phyloP scores from a whole-genome alignment of 2,888 invertebrate genomes.

The Drosophila limbata region DNA sequence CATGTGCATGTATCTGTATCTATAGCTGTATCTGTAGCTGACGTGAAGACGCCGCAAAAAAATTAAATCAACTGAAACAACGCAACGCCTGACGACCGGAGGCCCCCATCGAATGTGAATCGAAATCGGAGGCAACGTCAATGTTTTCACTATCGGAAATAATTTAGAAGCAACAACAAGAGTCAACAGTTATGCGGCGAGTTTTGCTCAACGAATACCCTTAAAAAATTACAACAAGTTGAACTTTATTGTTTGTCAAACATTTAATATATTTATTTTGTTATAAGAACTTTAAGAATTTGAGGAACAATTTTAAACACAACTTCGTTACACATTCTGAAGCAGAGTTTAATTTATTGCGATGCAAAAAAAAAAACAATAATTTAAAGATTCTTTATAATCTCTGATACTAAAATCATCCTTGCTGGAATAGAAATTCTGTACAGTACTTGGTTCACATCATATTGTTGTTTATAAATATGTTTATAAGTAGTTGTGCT shows the following conservation, averaged over 20 bases:
- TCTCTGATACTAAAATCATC: too few relatives aligned
- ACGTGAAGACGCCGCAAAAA: constrained; percentile 63
- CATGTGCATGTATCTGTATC: constrained; percentile 3
- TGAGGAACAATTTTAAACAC: background rate
- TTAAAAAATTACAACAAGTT: background rate
- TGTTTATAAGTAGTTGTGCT: too few relatives aligned
- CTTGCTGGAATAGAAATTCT: too few relatives aligned
- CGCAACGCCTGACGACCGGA: constrained; percentile 23
- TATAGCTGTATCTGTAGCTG: constrained; percentile 30
- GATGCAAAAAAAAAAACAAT: background rate
- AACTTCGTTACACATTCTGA: background rate
- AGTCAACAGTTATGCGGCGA: constrained; percentile 4
- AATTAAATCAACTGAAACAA: constrained; percentile 66
- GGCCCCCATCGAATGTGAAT: constrained; percentile 32
- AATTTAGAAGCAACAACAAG: constrained; percentile 57
- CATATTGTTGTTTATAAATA: too few relatives aligned
- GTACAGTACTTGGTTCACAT: too few relatives aligned
- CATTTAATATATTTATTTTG: background rate
- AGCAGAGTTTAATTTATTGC: background rate
- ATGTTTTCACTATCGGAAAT: constrained; percentile 66
- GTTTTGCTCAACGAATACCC: background rate
- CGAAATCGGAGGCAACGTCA: constrained; percentile 42
- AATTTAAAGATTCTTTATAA: too few relatives aligned
- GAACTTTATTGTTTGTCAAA: background rate
- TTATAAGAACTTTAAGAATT: background rate